Base-by-base conservation (phyloP, 23 tunicate genomes). In the Phallusia fumigata region DNA sequence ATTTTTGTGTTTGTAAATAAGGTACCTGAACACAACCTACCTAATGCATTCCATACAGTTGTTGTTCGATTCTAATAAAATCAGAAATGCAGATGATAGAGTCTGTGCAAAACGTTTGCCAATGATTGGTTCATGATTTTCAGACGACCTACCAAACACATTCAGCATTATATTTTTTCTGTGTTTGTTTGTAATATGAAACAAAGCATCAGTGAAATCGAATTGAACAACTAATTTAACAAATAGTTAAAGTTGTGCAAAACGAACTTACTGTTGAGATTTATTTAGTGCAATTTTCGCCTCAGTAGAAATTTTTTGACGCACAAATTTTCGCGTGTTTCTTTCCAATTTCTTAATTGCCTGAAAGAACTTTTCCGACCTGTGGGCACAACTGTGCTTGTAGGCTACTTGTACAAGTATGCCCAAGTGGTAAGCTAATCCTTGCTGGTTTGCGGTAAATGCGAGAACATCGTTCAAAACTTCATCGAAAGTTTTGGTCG, bases 21-120 rank as follows among this genome's bases (percentile, higher is more conserved):
- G 15, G 3, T 6, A 6, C 3, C 5, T 58, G 28, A 8, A 24
- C 18, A 13, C 18, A 58, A 58, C 69, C 28, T 24, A 58, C 69
- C 69, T 58, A 6, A 58, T 24, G 28, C 69, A 58, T 58, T 58
- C 69, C 69, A 58, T 58, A 58, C 69, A 58, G 13, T 58, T 58
- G 26, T 13, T 58, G 11, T 58, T 21, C 5, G 69, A 58, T 24
- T 58, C 69, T 3, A 58, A 1, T 13, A 58, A 24, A 16, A 58
- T 58, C 28, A 58, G 16, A 58, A 21, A 58, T 58, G 28, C 69
- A 11, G 3, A 21, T 58, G 69, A 22, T 16, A 58, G 13, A 58
- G 13, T 24, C 69, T 58, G 2, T 21, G 69, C 26, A 58, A 58
- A 58, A 21, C 3, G 8, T 58, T 22, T 8, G 28, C 3, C 26